Conservation (phyloP, 2,797 vertebrate genomes). For the Acrossocheilus fasciatus region DNA sequence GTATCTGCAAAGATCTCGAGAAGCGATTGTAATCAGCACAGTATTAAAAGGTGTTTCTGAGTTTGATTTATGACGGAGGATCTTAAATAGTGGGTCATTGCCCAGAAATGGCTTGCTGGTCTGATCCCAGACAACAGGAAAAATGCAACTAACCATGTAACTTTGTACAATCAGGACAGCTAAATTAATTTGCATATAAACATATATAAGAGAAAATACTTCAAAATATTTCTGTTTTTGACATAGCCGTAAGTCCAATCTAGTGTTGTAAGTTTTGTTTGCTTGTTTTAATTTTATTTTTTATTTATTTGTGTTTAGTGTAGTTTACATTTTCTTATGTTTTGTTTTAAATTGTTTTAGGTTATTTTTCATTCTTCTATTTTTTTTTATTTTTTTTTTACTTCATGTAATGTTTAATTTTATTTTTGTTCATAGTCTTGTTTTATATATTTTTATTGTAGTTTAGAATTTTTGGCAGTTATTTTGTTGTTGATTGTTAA, state of each 20-base stretch:
- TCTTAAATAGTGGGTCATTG: not conserved
- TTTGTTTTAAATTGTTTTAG: too few relatives aligned
- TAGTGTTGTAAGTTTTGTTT: not conserved
- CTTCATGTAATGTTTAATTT: too few relatives aligned
- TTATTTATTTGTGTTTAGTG: not conserved
- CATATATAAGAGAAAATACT: not conserved
- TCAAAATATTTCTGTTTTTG: not conserved
- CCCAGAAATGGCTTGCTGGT: not conserved
- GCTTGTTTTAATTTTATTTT: not conserved
- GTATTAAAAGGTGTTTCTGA: not conserved
- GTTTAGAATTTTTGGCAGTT: not conserved
- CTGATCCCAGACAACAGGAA: not conserved
- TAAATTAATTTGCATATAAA: not conserved
- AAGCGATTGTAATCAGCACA: not conserved
- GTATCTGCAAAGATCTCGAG: not conserved
- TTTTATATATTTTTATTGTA: not conserved
- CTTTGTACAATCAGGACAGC: not conserved
- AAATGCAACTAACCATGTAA: not conserved
- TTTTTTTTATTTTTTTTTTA: too few relatives aligned
- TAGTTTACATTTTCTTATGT: not conserved
- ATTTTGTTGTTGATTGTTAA: not conserved
- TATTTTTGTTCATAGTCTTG: not conserved
- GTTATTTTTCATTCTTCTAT: too few relatives aligned
- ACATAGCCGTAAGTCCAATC: not conserved
- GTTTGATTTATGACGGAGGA: not conserved